Evolutionary conservation across 2,888 invertebrate genomes (phyloP).

Genomic region (Bimastos eiseni): DNA sequence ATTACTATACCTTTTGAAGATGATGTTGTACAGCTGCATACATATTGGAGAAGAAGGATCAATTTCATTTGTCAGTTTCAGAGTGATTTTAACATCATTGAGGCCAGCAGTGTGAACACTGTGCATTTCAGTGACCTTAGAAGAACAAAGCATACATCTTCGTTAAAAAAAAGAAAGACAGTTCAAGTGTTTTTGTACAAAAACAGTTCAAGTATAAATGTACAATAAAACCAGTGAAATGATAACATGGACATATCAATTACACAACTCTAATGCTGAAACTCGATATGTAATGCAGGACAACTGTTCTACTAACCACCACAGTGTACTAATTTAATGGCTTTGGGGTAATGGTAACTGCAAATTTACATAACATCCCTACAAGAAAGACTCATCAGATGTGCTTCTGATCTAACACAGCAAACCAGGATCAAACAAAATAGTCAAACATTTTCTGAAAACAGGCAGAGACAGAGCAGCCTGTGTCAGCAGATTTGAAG

Average conservation of each 20-base stretch:
- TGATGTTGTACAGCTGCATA: slow-evolving; percentile 57
- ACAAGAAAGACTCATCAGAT: too few species aligned
- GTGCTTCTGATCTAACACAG: too few species aligned
- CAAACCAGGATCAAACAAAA: too few species aligned
- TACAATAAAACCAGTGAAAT: neutral
- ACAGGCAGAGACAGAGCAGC: too few species aligned
- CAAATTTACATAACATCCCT: too few species aligned
- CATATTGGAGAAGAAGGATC: slow-evolving; percentile 51
- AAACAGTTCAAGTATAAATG: neutral
- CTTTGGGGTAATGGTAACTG: too few species aligned
- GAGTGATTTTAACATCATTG: slow-evolving; percentile 48
- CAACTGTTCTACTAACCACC: too few species aligned
- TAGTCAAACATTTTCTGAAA: too few species aligned
- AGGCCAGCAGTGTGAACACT: slow-evolving; percentile 18
- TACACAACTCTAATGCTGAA: too few species aligned
- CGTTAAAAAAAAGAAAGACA: neutral
- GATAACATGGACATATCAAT: neutral
- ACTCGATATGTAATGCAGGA: too few species aligned
- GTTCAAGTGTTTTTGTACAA: neutral
- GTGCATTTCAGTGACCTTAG: neutral
- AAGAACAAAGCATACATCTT: neutral
- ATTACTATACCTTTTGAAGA: slow-evolving; percentile 52
- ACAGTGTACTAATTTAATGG: too few species aligned
- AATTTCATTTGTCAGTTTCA: slow-evolving; percentile 52
- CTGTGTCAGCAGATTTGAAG: too few species aligned